Evolutionary conservation across 2,888 invertebrate genomes (phyloP), one percentile per base, ranked within the genome.

Genomic region (Fissipunctia ypsillon): DNA sequence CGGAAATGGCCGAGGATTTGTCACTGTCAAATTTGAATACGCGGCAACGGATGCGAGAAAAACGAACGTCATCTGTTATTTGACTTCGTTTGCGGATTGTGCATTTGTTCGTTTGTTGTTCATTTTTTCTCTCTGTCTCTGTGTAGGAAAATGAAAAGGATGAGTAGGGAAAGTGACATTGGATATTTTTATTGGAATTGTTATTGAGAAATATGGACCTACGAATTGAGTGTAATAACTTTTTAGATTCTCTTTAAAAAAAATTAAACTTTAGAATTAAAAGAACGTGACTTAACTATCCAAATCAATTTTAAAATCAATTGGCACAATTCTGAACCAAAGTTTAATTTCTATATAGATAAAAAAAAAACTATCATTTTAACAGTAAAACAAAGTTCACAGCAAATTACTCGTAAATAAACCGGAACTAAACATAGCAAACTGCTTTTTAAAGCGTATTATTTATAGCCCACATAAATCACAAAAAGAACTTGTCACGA

Each of bases 11-110:
- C 94, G 93, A 89, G 90, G 92, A 95, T 95, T 95, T 95, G 95
- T 95, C 95, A 94, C 87, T 93, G 95, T 95, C 95, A 95, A 93
- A 95, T 95, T 95, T 95, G 95, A 95, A 95, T 95, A 93, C 94
- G 91, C 89, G 91, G 92, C 89, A 91, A 84, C 93, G 93, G 94
- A 93, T 93, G 93, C 90, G 93, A 92, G 94, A 94, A 94, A 95
- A 94, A 95, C 94, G 94, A 94, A 93, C 90, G 91, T 94, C 95
- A 95, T 95, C 94, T 94, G 95, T 95, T 93, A 90, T 87, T 85
- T 72, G 87, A 81, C 78, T 84, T 81, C 60, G 70, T 69, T 78
- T 79, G 86, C 80, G 76, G 52, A 73, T 81, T 76, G 69, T 72
- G 45, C 73, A 84, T 87, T 68, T 81, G 80, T 61, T 43, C 56